Percentiles rank a stretch among this genome's conserved stretches.
phyloP scores from a whole-genome alignment of 2,113 vertebrate species.

The Pipra filicauda region DNA sequence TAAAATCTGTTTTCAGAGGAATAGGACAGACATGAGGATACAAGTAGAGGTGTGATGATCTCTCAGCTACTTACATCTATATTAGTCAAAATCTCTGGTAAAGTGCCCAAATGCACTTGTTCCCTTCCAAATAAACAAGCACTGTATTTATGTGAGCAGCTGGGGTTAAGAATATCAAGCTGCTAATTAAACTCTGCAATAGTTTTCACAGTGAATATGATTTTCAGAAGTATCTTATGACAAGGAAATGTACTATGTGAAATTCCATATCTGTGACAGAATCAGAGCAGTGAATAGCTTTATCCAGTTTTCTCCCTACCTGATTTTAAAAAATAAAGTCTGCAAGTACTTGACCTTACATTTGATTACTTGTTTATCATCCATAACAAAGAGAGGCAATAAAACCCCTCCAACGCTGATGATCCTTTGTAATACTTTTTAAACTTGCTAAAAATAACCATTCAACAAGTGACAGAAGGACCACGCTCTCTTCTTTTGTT shows the following conservation, averaged over 20 bases:
- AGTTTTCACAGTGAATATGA: not conserved
- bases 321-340: not conserved
- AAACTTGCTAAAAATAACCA: not conserved
- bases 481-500: not conserved
- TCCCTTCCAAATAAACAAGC: not conserved
- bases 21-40: not conserved
- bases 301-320: not conserved
- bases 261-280: not conserved
- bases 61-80: not conserved
- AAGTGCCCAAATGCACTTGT: not conserved
- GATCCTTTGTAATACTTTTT: not conserved
- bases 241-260: not conserved
- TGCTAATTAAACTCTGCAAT: conserved; percentile 15
- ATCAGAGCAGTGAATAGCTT: not conserved
- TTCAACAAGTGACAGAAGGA: not conserved
- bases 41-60: not conserved
- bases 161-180: not conserved
- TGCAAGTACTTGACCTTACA: not conserved
- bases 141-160: not conserved
- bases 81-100: not conserved
- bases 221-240: not conserved
- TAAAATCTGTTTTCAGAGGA: not conserved
- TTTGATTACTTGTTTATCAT: not conserved
- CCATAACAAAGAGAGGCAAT: not conserved
- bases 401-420: not conserved